Percentiles rank a stretch among this genome's conserved stretches.
Evolutionary conservation across 2,797 vertebrate species (phyloP).

Genomic region (Pipistrellus nathusii): DNA sequence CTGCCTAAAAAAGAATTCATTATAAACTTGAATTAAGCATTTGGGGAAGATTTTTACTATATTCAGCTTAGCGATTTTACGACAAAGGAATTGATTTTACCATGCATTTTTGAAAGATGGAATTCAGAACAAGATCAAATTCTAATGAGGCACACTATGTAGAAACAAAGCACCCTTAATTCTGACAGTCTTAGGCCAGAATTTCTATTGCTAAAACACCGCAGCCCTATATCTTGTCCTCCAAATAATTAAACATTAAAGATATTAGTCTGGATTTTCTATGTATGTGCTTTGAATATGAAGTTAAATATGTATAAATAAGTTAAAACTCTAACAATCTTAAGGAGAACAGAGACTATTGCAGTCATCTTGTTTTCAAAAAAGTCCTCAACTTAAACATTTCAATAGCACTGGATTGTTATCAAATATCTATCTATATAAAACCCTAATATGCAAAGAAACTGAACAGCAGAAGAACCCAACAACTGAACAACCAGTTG

Average conservation of each 20-base stretch:
- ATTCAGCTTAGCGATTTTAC: neutral
- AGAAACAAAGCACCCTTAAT: neutral
- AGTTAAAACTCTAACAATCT: neutral
- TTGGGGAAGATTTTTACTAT: neutral
- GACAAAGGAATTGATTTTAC: neutral
- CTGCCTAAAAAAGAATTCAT: neutral
- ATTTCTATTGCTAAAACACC: neutral
- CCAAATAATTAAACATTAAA: neutral
- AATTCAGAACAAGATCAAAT: neutral
- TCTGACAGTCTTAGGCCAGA: neutral
- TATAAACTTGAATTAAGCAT: neutral
- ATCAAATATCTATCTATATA: neutral
- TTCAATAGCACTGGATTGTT: neutral
- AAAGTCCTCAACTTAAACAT: neutral
- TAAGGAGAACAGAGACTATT: neutral
- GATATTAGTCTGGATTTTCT: neutral
- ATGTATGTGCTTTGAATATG: neutral
- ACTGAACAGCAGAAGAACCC: no score
- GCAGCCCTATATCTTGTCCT: neutral
- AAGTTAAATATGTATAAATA: neutral
- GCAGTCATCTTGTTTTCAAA: neutral
- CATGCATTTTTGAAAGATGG: neutral
- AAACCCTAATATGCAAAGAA: no score
- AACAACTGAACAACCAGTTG: no score
- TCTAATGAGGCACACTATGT: neutral